Base-by-base conservation (phyloP, 2,888 invertebrate genomes). In the Stramonita haemastoma region DNA sequence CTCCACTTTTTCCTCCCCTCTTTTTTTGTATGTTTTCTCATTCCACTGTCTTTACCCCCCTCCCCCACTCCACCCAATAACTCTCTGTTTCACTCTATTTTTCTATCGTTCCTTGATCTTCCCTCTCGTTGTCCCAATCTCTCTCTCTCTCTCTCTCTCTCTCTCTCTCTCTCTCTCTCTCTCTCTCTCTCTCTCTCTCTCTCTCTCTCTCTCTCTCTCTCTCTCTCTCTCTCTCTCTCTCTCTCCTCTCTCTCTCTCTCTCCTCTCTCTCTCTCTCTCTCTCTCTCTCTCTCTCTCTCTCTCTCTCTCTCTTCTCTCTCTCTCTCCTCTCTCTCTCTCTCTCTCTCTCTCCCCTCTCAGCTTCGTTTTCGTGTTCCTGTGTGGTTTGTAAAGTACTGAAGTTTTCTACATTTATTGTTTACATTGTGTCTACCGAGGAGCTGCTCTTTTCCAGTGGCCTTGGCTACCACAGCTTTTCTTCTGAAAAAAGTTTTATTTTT, bases 91-190 rank as follows among this genome's bases (percentile, higher is more conserved):
- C 70, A 17, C n/a, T 73, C 11, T 73, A 17, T 73, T 26, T 73
- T 26, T 73, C 73, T 73, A 17, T 4, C 73, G 1, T 26, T n/a
- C 73, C 11, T 73, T 26, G 17, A 17, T 73, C n/a, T 11, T n/a
- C 73, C 1, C n/a, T n/a, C 73, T 73, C 73, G 8, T 26, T 73
- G 22, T 73, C 73, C 11, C 73, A n/a, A 17, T 73, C 73, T 73
- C 73, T 73, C n/a, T 73, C 73, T 73, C 73, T 73, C 73, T n/a
- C 73, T 73, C n/a, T 73, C n/a, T 73, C 11, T 73, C n/a, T 73
- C 73, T 73, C 73, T 73, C 29, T 73, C n/a, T 73, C 73, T 73
- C 5, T n/a, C n/a, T n/a, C n/a, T n/a, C 73, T 73, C n/a, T 73
- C 73, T 73, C n/a, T 73, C n/a, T 73, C 29, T n/a, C n/a, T 2